phyloP scores from a whole-genome alignment of 2,113 vertebrate genomes.

The Ellobius talpinus region DNA sequence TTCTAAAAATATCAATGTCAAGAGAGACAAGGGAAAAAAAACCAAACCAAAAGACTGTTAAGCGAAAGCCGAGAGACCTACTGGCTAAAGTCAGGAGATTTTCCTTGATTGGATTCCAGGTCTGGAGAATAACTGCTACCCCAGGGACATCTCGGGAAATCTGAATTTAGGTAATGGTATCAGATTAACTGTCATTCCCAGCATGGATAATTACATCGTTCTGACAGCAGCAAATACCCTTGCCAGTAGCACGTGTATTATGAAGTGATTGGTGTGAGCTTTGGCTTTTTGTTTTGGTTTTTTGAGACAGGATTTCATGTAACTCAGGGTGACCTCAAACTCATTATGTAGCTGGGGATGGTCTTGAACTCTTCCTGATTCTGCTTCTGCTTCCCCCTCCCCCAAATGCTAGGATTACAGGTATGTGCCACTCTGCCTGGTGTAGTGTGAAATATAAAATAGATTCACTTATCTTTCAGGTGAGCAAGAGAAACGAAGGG shows the following conservation, averaged over 20 bases:
- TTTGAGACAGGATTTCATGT: neutral
- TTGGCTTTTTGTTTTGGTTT: too few species aligned
- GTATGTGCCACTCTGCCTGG: neutral
- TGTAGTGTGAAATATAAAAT: neutral
- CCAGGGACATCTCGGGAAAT: neutral
- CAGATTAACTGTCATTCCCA: neutral
- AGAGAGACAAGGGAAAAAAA: neutral
- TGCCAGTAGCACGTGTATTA: neutral
- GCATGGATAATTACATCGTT: constrained; percentile 16
- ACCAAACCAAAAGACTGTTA: neutral
- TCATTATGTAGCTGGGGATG: neutral
- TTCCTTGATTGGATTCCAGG: neutral
- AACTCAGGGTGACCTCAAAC: neutral
- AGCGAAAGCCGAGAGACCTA: neutral
- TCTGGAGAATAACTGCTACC: constrained; percentile 16
- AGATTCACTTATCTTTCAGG: constrained; percentile 38
- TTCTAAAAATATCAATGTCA: constrained; percentile 21
- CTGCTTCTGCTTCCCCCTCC: too few species aligned
- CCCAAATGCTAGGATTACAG: neutral
- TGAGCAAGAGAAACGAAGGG: constrained; percentile 45
- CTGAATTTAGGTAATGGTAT: constrained; percentile 20
- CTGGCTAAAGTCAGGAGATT: neutral
- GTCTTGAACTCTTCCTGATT: neutral
- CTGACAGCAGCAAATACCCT: neutral
- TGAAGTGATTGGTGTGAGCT: neutral